Base-by-base conservation (phyloP, 2,113 vertebrate genomes). In the Poecile atricapillus region DNA sequence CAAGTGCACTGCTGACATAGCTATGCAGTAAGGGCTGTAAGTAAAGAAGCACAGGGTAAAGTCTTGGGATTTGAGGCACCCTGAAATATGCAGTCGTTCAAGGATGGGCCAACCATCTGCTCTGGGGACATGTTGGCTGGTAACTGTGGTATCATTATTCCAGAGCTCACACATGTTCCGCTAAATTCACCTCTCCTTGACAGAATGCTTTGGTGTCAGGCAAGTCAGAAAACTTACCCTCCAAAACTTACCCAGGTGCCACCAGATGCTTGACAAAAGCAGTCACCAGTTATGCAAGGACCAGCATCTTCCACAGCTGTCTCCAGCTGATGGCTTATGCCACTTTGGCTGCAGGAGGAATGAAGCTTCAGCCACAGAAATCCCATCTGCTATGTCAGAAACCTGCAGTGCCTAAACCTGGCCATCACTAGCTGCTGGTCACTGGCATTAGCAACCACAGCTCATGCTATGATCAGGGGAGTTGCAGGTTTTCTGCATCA, bases 401-500 rank as follows among this genome's bases (percentile, higher is more conserved):
- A 31, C 23, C 21, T 37, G 4, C 35, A 59, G 53, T 2, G 2
- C 44, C 52, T 86, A 65, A 93, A 58, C 73, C 49, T 80, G 41
- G 84, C 84, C n/a, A 8, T 88, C 25, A 22, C 46, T 10, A 53
- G 88, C 94, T 92, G 50, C 93, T 70, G 41, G 91, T 86, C 78
- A 67, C 82, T 78, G 71, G 90, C 37, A n/a, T 80, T 60, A 74
- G 85, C 30, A 82, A 73, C 81, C 37, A 46, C 65, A 85, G 94
- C 65, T 71, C 76, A 69, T 1, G 5, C 93, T 97, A 91, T 95
- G 85, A 89, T 94, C 95, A 39, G 77, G 35, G 37, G 49, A 41
- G 93, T 96, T 95, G 67, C 28, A 69, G 50, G 30, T 94, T 96
- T 94, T 86, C 93, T 96, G 60, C 74, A 59, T 95, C 93, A 86